Conservation (phyloP, 2,113 vertebrate species). For the Dendropsophus ebraccatus region DNA sequence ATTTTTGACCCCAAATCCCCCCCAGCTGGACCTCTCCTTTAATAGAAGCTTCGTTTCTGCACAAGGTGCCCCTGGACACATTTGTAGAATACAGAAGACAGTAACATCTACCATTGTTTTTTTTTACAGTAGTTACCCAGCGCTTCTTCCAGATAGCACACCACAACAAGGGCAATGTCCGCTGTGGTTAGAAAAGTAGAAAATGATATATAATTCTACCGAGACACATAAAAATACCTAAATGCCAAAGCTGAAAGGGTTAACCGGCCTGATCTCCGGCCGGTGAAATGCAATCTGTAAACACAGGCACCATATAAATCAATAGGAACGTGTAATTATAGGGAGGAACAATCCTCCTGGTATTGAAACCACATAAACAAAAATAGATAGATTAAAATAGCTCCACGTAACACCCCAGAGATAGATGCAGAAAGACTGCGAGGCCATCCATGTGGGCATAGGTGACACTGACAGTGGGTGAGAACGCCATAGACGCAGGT, state of each 20-base stretch:
- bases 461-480: not conserved
- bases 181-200: not conserved
- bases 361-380: slow-evolving; percentile 7
- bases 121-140: no score
- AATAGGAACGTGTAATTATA: slow-evolving; percentile 43
- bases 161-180: not conserved
- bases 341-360: slow-evolving; percentile 31
- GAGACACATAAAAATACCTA: not conserved
- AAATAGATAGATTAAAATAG: slow-evolving; percentile 23
- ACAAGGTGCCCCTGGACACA: no score
- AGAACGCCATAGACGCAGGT: not conserved
- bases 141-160: not conserved
- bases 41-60: no score
- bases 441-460: not conserved
- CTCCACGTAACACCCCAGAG: not conserved
- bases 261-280: not conserved
- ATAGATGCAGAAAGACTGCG: not conserved
- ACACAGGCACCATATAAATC: slow-evolving; percentile 3
- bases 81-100: no score
- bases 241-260: not conserved
- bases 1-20: no score
- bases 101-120: no score
- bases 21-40: no score
- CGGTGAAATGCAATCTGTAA: not conserved
- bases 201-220: not conserved